phyloP scores from a whole-genome alignment of 2,113 vertebrate species.

The Rhipidura dahli region DNA sequence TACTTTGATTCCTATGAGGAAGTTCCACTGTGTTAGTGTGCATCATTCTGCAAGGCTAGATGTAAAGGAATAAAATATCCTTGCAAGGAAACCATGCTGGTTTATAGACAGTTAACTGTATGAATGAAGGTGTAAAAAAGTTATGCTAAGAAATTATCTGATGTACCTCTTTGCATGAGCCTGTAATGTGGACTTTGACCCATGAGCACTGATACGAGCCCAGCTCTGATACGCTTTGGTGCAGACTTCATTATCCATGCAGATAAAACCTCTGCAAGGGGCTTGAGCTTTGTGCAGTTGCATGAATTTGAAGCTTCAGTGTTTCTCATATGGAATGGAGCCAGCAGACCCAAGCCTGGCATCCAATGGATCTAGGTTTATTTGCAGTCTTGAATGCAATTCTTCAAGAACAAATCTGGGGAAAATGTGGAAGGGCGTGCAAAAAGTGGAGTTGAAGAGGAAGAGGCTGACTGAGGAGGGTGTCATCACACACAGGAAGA shows the following conservation, averaged over 20 bases:
- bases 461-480: background rate
- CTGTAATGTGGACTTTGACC: background rate
- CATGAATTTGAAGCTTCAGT: background rate
- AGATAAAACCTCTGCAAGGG: background rate
- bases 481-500: background rate
- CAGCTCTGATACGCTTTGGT: background rate
- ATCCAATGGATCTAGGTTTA: background rate
- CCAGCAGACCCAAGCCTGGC: background rate
- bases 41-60: background rate
- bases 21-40: background rate
- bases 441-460: background rate
- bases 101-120: background rate
- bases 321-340: background rate
- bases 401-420: background rate
- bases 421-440: background rate
- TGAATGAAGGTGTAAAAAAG: background rate
- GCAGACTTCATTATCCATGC: background rate
- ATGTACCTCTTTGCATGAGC: background rate
- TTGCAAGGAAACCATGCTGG: background rate
- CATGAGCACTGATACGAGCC: rapidly evolving
- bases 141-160: background rate
- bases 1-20: background rate
- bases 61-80: background rate
- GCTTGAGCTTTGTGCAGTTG: background rate
- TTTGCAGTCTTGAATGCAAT: background rate